Conservation (phyloP, 2,797 vertebrate genomes). For the Buceros bicornis region DNA sequence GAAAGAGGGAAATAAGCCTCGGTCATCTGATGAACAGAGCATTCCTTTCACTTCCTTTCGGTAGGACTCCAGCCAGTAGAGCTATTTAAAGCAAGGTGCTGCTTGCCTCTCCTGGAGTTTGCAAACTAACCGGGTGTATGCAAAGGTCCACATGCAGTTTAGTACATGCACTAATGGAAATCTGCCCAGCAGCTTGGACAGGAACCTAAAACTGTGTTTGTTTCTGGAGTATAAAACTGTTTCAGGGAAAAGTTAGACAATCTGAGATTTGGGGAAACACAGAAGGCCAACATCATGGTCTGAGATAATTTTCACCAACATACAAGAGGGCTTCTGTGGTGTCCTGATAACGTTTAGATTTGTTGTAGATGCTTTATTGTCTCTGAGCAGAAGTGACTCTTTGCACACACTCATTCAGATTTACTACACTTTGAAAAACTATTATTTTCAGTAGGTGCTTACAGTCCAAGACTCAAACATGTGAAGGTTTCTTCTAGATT, state of each 20-base stretch:
- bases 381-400: neutral
- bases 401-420: neutral
- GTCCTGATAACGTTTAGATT: neutral
- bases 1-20: neutral
- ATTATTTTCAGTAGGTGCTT: neutral
- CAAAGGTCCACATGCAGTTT: neutral
- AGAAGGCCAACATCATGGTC: neutral
- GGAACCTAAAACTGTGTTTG: neutral
- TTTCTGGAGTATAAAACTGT: neutral
- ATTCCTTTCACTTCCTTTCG: neutral
- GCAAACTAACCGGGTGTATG: neutral
- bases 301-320: neutral
- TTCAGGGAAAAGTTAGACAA: neutral
- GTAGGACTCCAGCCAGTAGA: neutral
- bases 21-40: neutral
- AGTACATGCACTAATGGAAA: neutral
- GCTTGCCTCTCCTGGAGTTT: neutral
- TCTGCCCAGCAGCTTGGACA: neutral
- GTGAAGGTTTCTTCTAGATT: neutral
- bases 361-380: neutral
- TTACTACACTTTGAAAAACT: neutral
- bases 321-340: neutral
- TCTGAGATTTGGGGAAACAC: neutral
- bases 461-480: neutral
- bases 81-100: neutral